Conservation (phyloP, 2,797 vertebrate species). For the Simalia tracyae region DNA sequence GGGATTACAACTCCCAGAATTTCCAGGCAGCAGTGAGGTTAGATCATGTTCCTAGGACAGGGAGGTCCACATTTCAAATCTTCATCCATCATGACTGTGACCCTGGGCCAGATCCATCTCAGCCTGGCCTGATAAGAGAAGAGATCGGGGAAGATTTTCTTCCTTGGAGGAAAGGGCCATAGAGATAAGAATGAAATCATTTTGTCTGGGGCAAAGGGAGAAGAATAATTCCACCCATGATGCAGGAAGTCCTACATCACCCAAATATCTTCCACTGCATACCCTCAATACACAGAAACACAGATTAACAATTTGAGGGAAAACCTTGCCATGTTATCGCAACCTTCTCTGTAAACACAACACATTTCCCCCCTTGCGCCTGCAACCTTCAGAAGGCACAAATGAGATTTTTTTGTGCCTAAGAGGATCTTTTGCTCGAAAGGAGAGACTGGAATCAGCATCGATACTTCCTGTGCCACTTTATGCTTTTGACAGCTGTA, state of each 20-base stretch:
- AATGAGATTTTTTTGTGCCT: neutral
- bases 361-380: neutral
- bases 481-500: slow-evolving; percentile 53
- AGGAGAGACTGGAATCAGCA: neutral
- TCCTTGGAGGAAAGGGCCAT: neutral
- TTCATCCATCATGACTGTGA: too few relatives aligned
- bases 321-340: neutral
- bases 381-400: neutral
- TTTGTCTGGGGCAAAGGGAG: too few relatives aligned
- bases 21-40: neutral
- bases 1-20: neutral
- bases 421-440: neutral
- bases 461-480: neutral
- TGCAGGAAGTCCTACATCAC: too few relatives aligned
- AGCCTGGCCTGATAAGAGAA: too few relatives aligned
- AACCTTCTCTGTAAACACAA: neutral
- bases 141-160: neutral
- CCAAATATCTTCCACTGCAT: too few relatives aligned
- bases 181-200: too few relatives aligned
- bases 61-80: neutral
- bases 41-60: neutral
- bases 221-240: too few relatives aligned
- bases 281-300: too few relatives aligned
- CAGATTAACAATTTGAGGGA: neutral
- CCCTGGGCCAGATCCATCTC: too few relatives aligned